phyloP scores from a whole-genome alignment of 2,888 invertebrate genomes.

The Papilio demoleus region DNA sequence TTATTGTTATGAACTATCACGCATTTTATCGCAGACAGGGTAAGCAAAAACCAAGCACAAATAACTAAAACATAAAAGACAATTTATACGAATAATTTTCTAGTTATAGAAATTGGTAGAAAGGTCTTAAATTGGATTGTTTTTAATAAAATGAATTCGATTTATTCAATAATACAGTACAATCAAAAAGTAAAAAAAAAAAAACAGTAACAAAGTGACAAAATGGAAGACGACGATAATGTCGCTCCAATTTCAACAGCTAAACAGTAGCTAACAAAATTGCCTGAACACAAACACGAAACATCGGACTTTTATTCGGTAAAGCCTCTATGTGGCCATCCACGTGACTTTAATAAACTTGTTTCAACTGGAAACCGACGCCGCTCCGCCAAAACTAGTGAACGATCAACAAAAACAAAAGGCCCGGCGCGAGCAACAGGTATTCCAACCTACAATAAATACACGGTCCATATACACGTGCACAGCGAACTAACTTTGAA shows the following conservation, averaged over 20 bases:
- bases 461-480: slow-evolving; percentile 41
- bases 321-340: slow-evolving; percentile 31
- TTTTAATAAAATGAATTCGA: no score
- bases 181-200: background rate
- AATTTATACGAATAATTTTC: no score
- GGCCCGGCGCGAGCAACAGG: slow-evolving; percentile 63
- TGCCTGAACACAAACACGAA: slow-evolving; percentile 29
- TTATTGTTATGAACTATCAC: background rate
- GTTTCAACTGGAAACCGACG: slow-evolving; percentile 52
- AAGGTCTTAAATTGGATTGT: no score
- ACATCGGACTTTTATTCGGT: slow-evolving; percentile 38
- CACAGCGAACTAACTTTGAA: slow-evolving; percentile 39
- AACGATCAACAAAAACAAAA: slow-evolving; percentile 75
- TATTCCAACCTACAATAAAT: slow-evolving; percentile 47
- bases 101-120: no score
- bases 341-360: slow-evolving; percentile 48
- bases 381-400: slow-evolving; percentile 62
- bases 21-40: background rate
- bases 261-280: slow-evolving; percentile 17
- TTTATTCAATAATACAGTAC: background rate
- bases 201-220: background rate
- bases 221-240: slow-evolving; percentile 15
- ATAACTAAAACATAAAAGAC: no score
- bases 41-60: no score
- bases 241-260: slow-evolving; percentile 4